Evolutionary conservation across 2,888 invertebrate species (phyloP), one percentile per base, ranked within the genome.

Genomic region (Ectemnius continuus): DNA sequence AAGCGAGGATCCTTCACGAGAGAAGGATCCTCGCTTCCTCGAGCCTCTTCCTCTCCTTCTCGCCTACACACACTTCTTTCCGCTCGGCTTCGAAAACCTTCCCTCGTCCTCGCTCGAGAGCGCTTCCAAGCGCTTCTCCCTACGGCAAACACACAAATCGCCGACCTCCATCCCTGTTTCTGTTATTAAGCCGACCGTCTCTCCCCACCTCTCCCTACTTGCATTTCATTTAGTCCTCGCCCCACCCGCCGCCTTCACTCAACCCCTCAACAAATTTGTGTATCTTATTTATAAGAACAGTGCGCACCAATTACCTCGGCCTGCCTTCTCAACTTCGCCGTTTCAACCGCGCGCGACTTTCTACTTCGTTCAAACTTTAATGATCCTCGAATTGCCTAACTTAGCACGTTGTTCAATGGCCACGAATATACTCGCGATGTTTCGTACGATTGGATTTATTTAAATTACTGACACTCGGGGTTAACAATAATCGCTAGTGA

Each of bases 101-200:
- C 52, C 16, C 47, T 47, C 52, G 16, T 16, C 52, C 16, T 11
- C 6, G 4, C 36, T 6, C 11, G 2, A 36, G 36, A 11, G 36
- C 36, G 36, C 36, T 36, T 36, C 6, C 36, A 36, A 36, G 46
- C 23, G 23, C 14, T 48, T 26, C 20, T 45, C 20, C 56, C 69
- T 63, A 66, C 70, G 75, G 66, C 65, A 66, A 36, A 36, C 36
- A 72, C 67, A 63, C 61, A 74, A 81, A 81, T 81, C 81, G 80
- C 71, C 80, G 68, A 76, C 76, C 77, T 78, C 67, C 67, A 73
- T 73, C 70, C 52, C 16, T 52, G n/a, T 78, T 73, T 74, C 73
- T 67, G 67, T 78, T 78, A 73, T 78, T 76, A 78, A 78, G 78
- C 78, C 60, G 60, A 77, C 73, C 73, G 70, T 62, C 74, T 36